Evolutionary conservation across 2,888 invertebrate genomes (phyloP), one percentile per base, ranked within the genome.

Genomic region (Ligdia adustata): DNA sequence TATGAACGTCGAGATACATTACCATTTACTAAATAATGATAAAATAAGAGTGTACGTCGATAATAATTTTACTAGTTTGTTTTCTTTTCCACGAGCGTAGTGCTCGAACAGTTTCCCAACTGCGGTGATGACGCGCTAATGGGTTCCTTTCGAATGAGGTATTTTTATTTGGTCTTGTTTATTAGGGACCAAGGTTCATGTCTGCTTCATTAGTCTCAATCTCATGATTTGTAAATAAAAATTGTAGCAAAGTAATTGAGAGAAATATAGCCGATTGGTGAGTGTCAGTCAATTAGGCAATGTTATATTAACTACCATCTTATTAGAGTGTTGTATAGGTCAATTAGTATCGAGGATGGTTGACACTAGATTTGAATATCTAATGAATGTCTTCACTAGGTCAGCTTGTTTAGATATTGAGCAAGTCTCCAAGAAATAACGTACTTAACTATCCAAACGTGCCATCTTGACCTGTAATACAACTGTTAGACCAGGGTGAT

Each of bases 1-100:
- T 74, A 57, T 77, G 81, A 68, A 73, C 79, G 78, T 81, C 82
- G 72, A 77, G 76, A 76, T 78, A 76, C 79, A 72, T 84, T 82
- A 80, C 63, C 57, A 70, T 75, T 69, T 69, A 77, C 74, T 80
- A 75, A 77, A 82, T 82, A 83, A 67, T 62, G 62, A 72, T 75
- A 70, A 74, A 77, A 67, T 69, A 68, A 69, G 66, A 65, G 62
- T 52, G 61, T 59, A 51, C 60, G 68, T 70, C 58, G 64, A 69
- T 72, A 73, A 81, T 83, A 75, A 82, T 80, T 80, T 75, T 57
- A 60, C 71, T 69, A 65, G 69, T 78, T 78, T 77, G 79, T 80
- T 77, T 75, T 69, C 52, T 52, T 52, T 58, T 53, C 46, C 47
- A 43, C 53, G 61, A 54, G 52, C 48, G 50, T 50, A 49, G 55